These are phyloP conservation scores for Cuculus canorus DNA, from an alignment of 2,797 vertebrate species.

Conservation along the genomic window DNA sequence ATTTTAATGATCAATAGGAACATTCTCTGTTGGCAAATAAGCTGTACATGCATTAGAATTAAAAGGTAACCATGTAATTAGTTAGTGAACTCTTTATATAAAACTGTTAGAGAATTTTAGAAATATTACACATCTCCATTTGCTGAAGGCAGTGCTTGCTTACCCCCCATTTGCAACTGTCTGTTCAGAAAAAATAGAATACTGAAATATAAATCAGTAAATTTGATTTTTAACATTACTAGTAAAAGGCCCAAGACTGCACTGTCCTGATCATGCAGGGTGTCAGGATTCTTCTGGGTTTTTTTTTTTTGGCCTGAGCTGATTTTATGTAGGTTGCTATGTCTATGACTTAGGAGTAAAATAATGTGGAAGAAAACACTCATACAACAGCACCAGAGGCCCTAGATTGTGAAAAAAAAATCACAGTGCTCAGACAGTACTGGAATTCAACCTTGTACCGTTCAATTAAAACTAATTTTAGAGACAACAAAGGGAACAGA, in stretches of 20 bases:
- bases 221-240: background rate
- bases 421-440: background rate
- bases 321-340: background rate
- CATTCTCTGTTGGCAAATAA: background rate
- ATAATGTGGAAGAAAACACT: background rate
- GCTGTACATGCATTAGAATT: background rate
- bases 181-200: background rate
- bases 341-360: background rate
- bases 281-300: background rate
- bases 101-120: background rate
- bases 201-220: background rate
- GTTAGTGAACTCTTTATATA: background rate
- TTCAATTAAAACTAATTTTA: background rate
- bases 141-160: background rate
- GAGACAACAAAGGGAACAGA: background rate
- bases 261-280: rapidly evolving
- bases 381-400: background rate
- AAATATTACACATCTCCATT: rapidly evolving
- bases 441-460: background rate
- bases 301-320: background rate
- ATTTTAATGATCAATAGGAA: background rate
- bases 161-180: background rate
- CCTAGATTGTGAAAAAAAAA: background rate
- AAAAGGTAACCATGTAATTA: background rate
- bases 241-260: background rate